Evolutionary conservation across 2,113 vertebrate species (phyloP).

Genomic region (Romanogobio albipinnatus): DNA sequence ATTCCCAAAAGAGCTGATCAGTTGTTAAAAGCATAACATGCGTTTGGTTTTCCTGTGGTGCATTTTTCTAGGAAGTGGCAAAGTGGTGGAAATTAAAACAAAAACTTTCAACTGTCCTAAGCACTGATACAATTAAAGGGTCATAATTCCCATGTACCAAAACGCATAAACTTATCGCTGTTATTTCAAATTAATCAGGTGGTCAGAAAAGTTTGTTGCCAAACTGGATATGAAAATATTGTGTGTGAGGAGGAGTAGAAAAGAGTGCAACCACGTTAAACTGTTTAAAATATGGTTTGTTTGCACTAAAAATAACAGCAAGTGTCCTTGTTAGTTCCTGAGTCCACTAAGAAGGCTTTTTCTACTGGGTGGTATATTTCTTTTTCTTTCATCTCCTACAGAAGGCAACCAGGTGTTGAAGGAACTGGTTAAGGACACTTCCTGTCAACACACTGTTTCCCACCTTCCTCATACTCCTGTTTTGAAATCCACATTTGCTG

Average conservation of each 20-base stretch:
- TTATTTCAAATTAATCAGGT: conserved; percentile 41
- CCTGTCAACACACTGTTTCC: conserved; percentile 97
- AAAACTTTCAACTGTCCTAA: not conserved
- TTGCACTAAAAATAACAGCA: conserved; percentile 29
- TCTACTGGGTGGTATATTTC: conserved; percentile 37
- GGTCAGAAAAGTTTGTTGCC: not conserved
- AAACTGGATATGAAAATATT: conserved; percentile 35
- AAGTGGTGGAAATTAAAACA: not conserved
- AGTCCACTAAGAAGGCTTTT: conserved; percentile 65
- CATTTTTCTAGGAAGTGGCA: not conserved
- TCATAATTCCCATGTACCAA: conserved; percentile 19
- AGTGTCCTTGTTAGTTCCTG: conserved; percentile 67
- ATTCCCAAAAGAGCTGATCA: conserved; percentile 45
- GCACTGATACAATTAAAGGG: conserved; percentile 22
- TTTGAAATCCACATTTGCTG: conserved; percentile 99
- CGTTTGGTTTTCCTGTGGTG: conserved; percentile 6
- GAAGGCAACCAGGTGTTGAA: conserved; percentile 22
- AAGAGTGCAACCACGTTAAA: conserved; percentile 26
- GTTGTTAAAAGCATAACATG: conserved; percentile 47
- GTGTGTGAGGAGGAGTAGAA: conserved; percentile 33
- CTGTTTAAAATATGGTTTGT: conserved; percentile 35
- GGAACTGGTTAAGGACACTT: conserved; percentile 88
- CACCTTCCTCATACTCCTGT: conserved; percentile 98
- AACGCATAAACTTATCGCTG: not conserved
- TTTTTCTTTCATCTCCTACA: conserved; percentile 35